Percentiles rank a stretch among this genome's conserved stretches.
Conservation (phyloP, 2,113 vertebrate species). For the Chinchilla lanigera region DNA sequence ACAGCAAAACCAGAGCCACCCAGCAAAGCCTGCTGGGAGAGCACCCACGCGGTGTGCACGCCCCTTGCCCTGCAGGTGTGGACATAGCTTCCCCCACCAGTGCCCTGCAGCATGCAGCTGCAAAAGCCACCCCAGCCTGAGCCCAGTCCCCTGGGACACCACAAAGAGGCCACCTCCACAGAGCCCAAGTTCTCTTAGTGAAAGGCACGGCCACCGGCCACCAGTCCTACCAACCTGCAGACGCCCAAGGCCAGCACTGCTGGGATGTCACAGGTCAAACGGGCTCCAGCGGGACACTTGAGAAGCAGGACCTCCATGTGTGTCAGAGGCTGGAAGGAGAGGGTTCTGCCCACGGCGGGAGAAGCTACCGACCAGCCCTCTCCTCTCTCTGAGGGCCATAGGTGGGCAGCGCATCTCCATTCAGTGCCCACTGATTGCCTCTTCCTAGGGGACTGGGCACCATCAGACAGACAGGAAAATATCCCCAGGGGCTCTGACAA, state of each 20-base stretch:
- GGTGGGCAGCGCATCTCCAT: rapidly evolving
- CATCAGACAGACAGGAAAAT: not conserved
- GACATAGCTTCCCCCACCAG: not conserved
- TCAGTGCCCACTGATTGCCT: rapidly evolving
- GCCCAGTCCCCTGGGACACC: not conserved
- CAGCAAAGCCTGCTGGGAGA: not conserved
- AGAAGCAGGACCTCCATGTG: rapidly evolving
- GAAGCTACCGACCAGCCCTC: rapidly evolving
- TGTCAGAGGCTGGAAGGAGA: rapidly evolving
- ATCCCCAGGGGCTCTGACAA: not conserved
- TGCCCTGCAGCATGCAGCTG: not conserved
- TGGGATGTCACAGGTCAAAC: not conserved
- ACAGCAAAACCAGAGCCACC: not conserved
- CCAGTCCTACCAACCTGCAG: rapidly evolving
- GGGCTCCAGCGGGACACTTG: rapidly evolving
- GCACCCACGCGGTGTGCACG: not conserved
- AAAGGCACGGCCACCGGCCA: not conserved
- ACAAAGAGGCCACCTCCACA: not conserved
- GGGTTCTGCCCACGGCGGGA: not conserved
- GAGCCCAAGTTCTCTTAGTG: not conserved
- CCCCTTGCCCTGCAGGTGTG: not conserved
- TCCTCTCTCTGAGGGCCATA: rapidly evolving
- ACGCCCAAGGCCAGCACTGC: rapidly evolving
- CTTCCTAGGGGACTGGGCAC: not conserved
- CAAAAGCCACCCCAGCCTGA: too few relatives aligned